A percentile compares a stretch with the other conserved stretches of the same genome.
Evolutionary conservation across 2,888 invertebrate species (phyloP).

Genomic region (Dryobotodes eremita): DNA sequence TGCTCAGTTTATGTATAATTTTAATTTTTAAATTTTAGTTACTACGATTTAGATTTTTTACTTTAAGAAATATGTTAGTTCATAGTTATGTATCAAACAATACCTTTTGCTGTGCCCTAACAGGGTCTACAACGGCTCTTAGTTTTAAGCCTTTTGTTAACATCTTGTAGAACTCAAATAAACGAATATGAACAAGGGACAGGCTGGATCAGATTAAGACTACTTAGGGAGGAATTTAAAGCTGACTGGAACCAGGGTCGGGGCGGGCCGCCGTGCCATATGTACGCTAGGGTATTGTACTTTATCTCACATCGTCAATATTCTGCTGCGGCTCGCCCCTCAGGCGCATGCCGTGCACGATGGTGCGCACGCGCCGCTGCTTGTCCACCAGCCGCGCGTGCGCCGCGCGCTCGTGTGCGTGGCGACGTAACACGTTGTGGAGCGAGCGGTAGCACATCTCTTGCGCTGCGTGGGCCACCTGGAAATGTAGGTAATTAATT

Average conservation of each 20-base stretch:
- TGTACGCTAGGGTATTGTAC: not conserved
- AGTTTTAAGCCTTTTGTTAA: no score
- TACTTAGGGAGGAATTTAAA: not conserved
- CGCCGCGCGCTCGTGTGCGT: constrained; percentile 66
- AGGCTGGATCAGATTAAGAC: not conserved
- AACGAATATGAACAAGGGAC: no score
- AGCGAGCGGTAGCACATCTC: constrained; percentile 82
- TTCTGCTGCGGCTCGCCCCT: constrained; percentile 95
- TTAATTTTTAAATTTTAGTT: no score
- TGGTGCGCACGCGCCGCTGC: constrained; percentile 95
- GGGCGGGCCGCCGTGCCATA: not conserved
- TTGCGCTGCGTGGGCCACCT: constrained; percentile 78
- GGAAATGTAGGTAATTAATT: not conserved
- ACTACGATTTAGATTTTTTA: no score
- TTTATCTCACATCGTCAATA: constrained; percentile 92
- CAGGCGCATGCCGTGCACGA: constrained; percentile 94
- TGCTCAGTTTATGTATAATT: no score
- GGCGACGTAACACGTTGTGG: constrained; percentile 75
- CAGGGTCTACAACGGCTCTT: no score
- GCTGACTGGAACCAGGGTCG: not conserved
- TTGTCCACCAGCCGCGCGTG: constrained; percentile 96
- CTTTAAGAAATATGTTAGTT: no score
- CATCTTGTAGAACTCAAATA: no score
- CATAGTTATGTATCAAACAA: no score
- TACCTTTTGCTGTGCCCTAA: no score